These are phyloP conservation scores for Sorex maritimensis DNA, from an alignment of 2,797 vertebrate species.

Conservation along the genomic window DNA sequence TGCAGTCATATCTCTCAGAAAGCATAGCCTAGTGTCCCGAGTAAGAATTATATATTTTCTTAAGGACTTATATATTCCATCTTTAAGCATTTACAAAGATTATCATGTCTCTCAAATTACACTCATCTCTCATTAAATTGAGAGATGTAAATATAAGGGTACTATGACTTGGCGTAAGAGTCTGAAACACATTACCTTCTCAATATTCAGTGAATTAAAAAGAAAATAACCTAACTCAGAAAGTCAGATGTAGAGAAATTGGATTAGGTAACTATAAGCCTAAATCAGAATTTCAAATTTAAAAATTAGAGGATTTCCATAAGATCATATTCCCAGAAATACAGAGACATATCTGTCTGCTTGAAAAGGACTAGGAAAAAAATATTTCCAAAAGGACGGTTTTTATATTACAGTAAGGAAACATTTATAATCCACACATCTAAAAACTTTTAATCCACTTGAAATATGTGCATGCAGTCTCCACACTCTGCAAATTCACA, in stretches of 20 bases:
- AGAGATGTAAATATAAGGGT: not conserved
- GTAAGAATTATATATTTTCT: not conserved
- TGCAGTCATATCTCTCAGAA: not conserved
- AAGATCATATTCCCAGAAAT: not conserved
- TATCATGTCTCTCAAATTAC: not conserved
- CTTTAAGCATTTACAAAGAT: not conserved
- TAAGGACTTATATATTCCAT: not conserved
- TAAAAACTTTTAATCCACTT: not conserved
- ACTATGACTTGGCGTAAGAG: not conserved
- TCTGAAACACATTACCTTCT: not conserved
- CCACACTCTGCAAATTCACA: not conserved
- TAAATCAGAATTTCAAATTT: slow-evolving; percentile 36
- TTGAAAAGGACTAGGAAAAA: not conserved
- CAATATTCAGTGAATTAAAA: not conserved
- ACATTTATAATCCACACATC: not conserved
- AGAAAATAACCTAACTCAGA: not conserved
- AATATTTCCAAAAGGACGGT: slow-evolving; percentile 48
- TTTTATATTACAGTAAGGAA: slow-evolving; percentile 15
- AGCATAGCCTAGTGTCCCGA: not conserved
- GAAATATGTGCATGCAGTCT: slow-evolving; percentile 26
- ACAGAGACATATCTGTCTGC: not conserved
- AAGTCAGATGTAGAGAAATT: not conserved
- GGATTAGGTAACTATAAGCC: not conserved
- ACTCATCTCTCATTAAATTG: not conserved
- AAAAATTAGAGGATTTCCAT: slow-evolving; percentile 9